Conservation (phyloP, 2,888 invertebrate genomes). For the Drosophila falleni region DNA sequence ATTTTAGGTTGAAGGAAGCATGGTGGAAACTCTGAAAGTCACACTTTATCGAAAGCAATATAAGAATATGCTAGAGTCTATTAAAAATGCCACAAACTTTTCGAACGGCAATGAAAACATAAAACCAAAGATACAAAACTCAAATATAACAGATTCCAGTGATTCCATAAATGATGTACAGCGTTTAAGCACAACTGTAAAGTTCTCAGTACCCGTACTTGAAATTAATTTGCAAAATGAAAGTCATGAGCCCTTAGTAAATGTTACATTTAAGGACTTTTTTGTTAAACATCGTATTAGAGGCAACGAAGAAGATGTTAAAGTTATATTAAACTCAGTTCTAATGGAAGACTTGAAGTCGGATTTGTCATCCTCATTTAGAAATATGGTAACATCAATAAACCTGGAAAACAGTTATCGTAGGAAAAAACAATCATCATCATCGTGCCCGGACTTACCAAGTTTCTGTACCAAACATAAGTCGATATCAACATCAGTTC, state of each 20-base stretch:
- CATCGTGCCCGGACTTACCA: slow-evolving; percentile 78
- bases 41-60: slow-evolving; percentile 95
- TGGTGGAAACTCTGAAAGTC: slow-evolving; percentile 94
- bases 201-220: slow-evolving; percentile 91
- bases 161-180: slow-evolving; percentile 30
- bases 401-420: slow-evolving; percentile 62
- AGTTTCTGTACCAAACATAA: slow-evolving; percentile 64
- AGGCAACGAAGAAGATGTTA: slow-evolving; percentile 90
- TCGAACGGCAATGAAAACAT: slow-evolving; percentile 42
- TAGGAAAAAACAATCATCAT: slow-evolving; percentile 62
- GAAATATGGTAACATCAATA: slow-evolving; percentile 90
- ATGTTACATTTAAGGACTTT: slow-evolving; percentile 94
- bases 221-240: slow-evolving; percentile 91
- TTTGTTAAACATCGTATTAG: slow-evolving; percentile 90
- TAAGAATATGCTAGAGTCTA: slow-evolving; percentile 93
- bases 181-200: slow-evolving; percentile 84
- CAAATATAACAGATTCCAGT: slow-evolving; percentile 25
- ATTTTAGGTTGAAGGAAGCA: slow-evolving; percentile 89
- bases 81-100: slow-evolving; percentile 82
- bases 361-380: slow-evolving; percentile 91
- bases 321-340: slow-evolving; percentile 93
- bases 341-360: slow-evolving; percentile 96
- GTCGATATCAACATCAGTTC: slow-evolving; percentile 86
- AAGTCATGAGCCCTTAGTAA: slow-evolving; percentile 92
- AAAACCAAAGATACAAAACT: slow-evolving; percentile 35